Base-by-base conservation (phyloP, 2,888 invertebrate genomes). In the Galerucella calmariensis region DNA sequence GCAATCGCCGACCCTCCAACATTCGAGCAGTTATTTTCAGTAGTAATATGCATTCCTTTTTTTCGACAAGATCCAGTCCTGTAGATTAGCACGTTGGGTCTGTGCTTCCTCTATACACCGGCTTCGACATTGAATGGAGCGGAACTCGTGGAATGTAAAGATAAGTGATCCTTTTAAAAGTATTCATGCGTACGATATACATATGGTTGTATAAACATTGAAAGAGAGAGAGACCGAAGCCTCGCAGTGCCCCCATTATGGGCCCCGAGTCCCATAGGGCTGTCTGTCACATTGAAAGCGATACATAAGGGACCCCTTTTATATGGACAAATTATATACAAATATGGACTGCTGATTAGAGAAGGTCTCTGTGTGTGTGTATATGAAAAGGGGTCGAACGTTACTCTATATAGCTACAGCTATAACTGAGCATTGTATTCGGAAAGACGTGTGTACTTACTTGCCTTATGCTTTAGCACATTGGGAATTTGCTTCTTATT, bases 241-340 rank as follows among this genome's bases (percentile, higher is more conserved):
- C 67, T 59, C 56, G 70, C 61, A 61, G 70, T 61, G 62, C 62
- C 77, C 77, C 80, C 79, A 81, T 81, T 81, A 80, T 79, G 77
- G 77, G 75, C 74, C 78, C 65, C 65, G 73, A 53, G 78, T 82
- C 84, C 82, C 82, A 75, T 78, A 78, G 82, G 84, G 81, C 83
- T 82, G 83, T 81, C 85, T 85, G 85, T 85, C 85, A 84, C 85
- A 86, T 85, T 86, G 87, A 83, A 84, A 85, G 85, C 85, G 86
- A 86, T 86, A 85, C 85, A 78, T 83, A 82, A 83, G 86, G 85
- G 85, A 84, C 82, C 83, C 83, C 87, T 85, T 87, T 87, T 87
- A 86, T 87, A 86, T 84, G 84, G 82, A 87, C 88, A 88, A 88
- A 88, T 88, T 88, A 88, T 88, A 87, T 87, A 87, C 88, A 88